Percentiles rank a stretch among this genome's conserved stretches.
Conservation (phyloP, 2,113 vertebrate genomes). For the Malurus melanocephalus region DNA sequence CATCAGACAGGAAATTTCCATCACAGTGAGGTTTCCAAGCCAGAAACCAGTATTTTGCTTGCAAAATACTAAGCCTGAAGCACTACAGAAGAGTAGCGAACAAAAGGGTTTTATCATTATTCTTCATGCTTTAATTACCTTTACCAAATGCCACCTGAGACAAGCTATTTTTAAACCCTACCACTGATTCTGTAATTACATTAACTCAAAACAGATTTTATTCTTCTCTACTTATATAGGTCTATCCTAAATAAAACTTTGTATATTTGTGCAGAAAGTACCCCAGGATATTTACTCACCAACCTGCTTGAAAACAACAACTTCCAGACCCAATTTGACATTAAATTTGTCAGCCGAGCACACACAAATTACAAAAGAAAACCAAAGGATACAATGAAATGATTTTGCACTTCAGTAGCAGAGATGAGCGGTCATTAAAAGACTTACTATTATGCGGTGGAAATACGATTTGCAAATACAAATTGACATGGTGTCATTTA, state of each 20-base stretch:
- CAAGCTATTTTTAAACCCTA: slow-evolving; percentile 71
- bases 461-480: background rate
- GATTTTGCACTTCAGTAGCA: background rate
- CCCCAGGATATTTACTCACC: background rate
- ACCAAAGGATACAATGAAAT: background rate
- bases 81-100: slow-evolving; percentile 38
- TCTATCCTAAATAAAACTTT: slow-evolving; percentile 35
- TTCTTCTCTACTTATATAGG: slow-evolving; percentile 39
- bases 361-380: background rate
- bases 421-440: background rate
- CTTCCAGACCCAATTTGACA: background rate
- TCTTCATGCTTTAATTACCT: slow-evolving; percentile 73
- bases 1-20: background rate
- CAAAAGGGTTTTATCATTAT: slow-evolving; percentile 60
- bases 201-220: slow-evolving; percentile 60
- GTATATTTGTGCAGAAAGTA: background rate
- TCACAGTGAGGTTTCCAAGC: slow-evolving; percentile 11
- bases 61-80: slow-evolving; percentile 34
- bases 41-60: slow-evolving; percentile 3
- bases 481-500: background rate
- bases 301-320: slow-evolving; percentile 13
- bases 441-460: background rate
- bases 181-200: slow-evolving; percentile 64
- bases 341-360: background rate
- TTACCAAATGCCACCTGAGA: slow-evolving; percentile 65